Conservation (phyloP, 2,113 vertebrate genomes). For the Microcebus ravelobensis region DNA sequence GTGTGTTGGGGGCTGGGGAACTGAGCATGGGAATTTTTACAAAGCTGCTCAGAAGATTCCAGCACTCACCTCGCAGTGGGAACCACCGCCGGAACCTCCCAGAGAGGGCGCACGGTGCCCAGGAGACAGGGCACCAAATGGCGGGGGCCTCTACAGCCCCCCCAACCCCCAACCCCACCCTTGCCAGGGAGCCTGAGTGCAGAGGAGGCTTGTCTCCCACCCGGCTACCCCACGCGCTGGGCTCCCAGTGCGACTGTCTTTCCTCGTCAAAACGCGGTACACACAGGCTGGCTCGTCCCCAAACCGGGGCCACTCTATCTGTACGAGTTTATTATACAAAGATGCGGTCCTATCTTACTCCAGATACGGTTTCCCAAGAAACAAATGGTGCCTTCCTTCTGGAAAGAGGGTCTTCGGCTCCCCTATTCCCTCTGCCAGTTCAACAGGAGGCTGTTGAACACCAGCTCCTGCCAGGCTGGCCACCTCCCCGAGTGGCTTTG, state of each 20-base stretch:
- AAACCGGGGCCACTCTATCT: background rate
- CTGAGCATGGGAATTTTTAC: background rate
- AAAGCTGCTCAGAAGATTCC: background rate
- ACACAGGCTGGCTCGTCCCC: background rate
- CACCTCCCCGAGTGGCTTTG: background rate
- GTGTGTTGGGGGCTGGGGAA: background rate
- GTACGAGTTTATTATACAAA: background rate
- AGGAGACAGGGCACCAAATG: too few species aligned
- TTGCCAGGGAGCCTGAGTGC: accelerated
- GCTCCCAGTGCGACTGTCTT: background rate
- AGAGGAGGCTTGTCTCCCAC: background rate
- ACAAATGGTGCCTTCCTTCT: background rate
- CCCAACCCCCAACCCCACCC: background rate
- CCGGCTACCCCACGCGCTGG: background rate
- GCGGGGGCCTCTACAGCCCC: too few species aligned
- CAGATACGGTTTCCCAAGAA: background rate
- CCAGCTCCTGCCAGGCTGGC: too few species aligned
- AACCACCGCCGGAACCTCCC: too few species aligned
- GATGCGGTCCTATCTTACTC: background rate
- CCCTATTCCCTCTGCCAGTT: background rate
- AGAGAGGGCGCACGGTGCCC: accelerated
- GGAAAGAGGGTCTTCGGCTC: background rate
- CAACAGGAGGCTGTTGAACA: too few species aligned
- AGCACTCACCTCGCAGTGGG: background rate
- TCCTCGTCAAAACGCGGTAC: background rate